phyloP scores from a whole-genome alignment of 2,888 invertebrate species.

The Drosophila meridiana region DNA sequence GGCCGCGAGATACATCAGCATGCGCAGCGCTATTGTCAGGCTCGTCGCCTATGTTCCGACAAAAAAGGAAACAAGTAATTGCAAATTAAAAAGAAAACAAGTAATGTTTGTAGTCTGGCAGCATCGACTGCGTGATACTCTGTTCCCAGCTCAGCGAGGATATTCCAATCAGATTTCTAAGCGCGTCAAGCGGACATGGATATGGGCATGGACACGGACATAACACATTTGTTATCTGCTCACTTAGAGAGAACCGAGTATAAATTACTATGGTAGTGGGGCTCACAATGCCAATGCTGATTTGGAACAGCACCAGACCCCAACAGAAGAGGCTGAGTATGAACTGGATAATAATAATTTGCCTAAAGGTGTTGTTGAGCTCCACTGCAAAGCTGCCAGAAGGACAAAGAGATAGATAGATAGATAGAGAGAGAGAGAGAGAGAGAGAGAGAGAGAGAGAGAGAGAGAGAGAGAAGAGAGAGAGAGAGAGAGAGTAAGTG shows the following conservation, averaged over 20 bases:
- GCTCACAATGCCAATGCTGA: constrained; percentile 74
- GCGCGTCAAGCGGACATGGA: not conserved
- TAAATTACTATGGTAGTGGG: not conserved
- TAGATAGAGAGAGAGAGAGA: not conserved
- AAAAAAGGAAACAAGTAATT: not conserved
- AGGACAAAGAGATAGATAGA: not conserved
- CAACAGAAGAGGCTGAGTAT: constrained; percentile 72
- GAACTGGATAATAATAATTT: constrained; percentile 79
- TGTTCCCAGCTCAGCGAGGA: not conserved
- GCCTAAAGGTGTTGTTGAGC: constrained; percentile 67
- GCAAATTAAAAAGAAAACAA: not conserved
- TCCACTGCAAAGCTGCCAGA: constrained; percentile 65
- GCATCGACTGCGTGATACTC: not conserved
- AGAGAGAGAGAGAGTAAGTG: not conserved
- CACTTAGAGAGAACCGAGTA: not conserved
- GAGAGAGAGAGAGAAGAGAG: not conserved
- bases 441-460: not conserved
- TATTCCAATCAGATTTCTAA: too few relatives aligned
- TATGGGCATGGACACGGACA: too few relatives aligned
- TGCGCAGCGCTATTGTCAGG: constrained; percentile 64
- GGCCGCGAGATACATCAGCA: constrained; percentile 77
- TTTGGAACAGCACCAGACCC: constrained; percentile 76
- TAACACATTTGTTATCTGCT: not conserved
- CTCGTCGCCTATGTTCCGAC: constrained; percentile 52
- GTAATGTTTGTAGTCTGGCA: not conserved